Percentiles rank a stretch among this genome's conserved stretches.
These are phyloP conservation scores for Meloidogyne hapla DNA, from an alignment of 1,140 invertebrate genomes.

Conservation along the genomic window DNA sequence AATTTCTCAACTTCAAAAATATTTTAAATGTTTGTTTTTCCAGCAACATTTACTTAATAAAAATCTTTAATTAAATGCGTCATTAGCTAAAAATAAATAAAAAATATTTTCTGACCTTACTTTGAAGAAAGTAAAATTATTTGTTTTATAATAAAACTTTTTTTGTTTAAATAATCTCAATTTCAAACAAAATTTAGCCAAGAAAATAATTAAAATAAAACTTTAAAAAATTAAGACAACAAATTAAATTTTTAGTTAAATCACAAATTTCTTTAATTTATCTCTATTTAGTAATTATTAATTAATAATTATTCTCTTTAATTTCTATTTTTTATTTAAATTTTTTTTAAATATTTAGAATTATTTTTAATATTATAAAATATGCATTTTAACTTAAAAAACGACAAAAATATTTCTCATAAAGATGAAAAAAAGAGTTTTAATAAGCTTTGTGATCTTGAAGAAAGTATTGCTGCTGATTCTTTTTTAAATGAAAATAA, in stretches of 20 bases:
- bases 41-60: no score
- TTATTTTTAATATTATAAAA: no score
- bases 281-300: no score
- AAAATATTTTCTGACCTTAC: neutral
- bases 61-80: no score
- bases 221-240: neutral
- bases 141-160: no score
- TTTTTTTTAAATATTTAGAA: no score
- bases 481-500: slow-evolving; percentile 1
- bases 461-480: neutral
- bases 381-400: neutral
- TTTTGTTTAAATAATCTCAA: neutral
- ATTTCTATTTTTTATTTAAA: no score
- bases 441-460: neutral
- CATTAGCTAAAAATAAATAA: neutral
- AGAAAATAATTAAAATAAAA: neutral
- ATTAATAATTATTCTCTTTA: no score
- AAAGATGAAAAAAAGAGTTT: neutral
- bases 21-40: no score
- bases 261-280: no score
- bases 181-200: neutral
- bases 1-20: no score
- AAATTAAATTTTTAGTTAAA: no score
- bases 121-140: neutral
- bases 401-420: neutral